Base-by-base conservation (phyloP, 2,888 invertebrate genomes). In the Hololepta plana region DNA sequence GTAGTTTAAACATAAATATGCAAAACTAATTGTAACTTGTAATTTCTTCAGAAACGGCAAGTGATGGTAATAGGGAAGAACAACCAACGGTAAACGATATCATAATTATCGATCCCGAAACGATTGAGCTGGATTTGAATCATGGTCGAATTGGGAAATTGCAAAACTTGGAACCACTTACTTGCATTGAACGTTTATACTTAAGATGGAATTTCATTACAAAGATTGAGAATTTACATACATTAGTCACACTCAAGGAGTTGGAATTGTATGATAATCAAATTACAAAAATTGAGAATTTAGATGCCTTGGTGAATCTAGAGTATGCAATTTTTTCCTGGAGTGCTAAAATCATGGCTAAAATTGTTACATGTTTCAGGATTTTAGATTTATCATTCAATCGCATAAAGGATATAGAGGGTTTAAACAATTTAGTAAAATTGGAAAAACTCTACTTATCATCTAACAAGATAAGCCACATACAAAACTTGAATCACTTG, bases 261-360 rank as follows among this genome's bases (percentile, higher is more conserved):
- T 55, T 99, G 23, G 96, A 98, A 46, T 57, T 98, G 3, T 93
- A 96, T 53, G 98, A 99, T 53, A 99, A 98, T 59, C 93, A 95
- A 59, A 76, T 99, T 26, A 74, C 74, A 1, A 67, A 72, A 37
- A 85, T 99, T 38, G 90, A 91, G 53, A 90, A 91, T 51, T 60
- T 99, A 29, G 80, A 84, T 28, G 52, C 64, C 7, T 65, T 99
- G 7, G 72, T 79, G 2, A 91, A 93, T 57, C 60, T 99, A 23
- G 74, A 88, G 84, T 87, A n/a, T n/a, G n/a, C n/a, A n/a, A n/a
- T n/a, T n/a, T n/a, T n/a, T n/a, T n/a, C n/a, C n/a, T n/a, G n/a
- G n/a, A n/a, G n/a, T n/a, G n/a, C n/a, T n/a, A n/a, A n/a, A n/a
- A n/a, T n/a, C n/a, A n/a, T n/a, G n/a, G n/a, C n/a, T n/a, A n/a